Percentiles rank a stretch among this genome's conserved stretches.
Evolutionary conservation across 2,113 vertebrate species (phyloP).

Genomic region (Cochlearius cochlearius): DNA sequence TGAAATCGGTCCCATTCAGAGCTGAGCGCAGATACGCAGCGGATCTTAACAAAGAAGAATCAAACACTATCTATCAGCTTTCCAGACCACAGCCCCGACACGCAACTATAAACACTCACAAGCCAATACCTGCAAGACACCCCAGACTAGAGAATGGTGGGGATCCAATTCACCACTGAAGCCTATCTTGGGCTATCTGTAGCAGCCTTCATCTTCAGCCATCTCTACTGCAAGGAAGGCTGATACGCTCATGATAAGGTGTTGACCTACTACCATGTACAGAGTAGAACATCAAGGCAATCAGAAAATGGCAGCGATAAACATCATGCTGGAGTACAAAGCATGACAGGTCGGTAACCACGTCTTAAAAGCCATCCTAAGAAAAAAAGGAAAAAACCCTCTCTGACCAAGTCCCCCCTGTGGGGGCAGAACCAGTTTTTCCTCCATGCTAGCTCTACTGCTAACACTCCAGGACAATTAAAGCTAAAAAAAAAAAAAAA

Average conservation of each 20-base stretch:
- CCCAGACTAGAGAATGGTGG: background rate
- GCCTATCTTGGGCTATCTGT: background rate
- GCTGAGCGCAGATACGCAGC: rapidly evolving
- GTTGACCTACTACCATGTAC: background rate
- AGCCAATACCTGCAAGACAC: background rate
- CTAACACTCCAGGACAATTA: background rate
- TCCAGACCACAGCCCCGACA: background rate
- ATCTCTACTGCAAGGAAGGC: background rate
- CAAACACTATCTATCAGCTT: rapidly evolving
- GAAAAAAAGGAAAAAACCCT: background rate
- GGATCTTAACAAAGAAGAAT: background rate
- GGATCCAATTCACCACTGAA: rapidly evolving
- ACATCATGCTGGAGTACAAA: background rate
- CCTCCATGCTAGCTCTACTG: background rate
- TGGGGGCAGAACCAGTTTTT: background rate
- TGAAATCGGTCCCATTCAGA: background rate
- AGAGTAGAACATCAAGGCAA: background rate
- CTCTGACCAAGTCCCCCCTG: background rate
- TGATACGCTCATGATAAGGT: rapidly evolving
- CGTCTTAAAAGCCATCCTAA: background rate
- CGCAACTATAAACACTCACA: background rate
- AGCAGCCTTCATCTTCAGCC: background rate
- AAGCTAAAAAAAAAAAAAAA: background rate
- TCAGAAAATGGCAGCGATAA: background rate
- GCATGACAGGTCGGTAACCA: background rate